Evolutionary conservation across 2,888 invertebrate species (phyloP).

Genomic region (Nezara viridula): DNA sequence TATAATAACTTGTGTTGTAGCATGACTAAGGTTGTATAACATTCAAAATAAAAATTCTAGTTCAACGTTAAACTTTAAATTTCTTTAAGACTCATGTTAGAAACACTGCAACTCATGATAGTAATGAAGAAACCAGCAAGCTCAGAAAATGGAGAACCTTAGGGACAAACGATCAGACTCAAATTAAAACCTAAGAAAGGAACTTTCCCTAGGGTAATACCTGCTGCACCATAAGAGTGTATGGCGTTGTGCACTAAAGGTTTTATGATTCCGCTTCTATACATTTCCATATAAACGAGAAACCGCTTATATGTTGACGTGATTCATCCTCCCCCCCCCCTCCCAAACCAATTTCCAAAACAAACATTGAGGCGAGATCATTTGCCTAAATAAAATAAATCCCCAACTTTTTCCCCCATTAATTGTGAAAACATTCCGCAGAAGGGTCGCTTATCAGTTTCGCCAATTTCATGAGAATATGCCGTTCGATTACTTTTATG

Average conservation of each 20-base stretch:
- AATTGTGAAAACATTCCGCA: slow-evolving; percentile 8
- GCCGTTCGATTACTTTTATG: no score
- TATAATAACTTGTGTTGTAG: no score
- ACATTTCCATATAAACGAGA: slow-evolving; percentile 1
- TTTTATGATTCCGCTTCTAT: neutral
- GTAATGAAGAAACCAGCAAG: no score
- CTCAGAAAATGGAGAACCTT: no score
- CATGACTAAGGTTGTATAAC: no score
- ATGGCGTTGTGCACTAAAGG: neutral
- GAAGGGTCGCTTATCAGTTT: neutral
- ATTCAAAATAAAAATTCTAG: no score
- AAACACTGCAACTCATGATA: no score
- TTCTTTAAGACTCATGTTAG: no score
- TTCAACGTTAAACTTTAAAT: no score
- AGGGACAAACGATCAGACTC: neutral
- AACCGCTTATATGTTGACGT: neutral
- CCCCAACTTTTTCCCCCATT: neutral
- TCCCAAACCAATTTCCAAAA: neutral
- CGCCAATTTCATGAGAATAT: no score
- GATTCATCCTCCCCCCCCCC: neutral
- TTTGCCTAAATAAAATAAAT: neutral
- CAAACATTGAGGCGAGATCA: neutral
- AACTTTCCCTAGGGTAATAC: neutral
- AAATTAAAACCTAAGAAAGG: neutral
- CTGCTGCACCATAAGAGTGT: neutral